Evolutionary conservation across 2,113 vertebrate genomes (phyloP).

Genomic region (Epinephelus lanceolatus): DNA sequence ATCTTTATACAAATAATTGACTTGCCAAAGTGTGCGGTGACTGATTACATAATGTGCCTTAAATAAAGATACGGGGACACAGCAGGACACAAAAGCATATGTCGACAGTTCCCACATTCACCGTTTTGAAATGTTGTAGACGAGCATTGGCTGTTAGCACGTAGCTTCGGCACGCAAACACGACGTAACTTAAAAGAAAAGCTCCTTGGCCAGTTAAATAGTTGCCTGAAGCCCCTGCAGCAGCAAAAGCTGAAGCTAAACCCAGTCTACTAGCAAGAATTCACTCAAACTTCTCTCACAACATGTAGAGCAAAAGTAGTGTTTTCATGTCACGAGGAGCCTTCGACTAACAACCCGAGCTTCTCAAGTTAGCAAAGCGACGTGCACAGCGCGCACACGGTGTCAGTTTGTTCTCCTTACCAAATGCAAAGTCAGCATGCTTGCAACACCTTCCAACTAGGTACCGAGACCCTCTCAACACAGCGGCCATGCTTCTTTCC

Average conservation of each 20-base stretch:
- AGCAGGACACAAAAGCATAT: neutral
- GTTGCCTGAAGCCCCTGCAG: neutral
- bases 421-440: slow-evolving; percentile 78
- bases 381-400: neutral
- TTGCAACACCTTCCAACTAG: slow-evolving; percentile 75
- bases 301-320: neutral
- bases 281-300: slow-evolving; percentile 36
- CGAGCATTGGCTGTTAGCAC: too few species aligned
- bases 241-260: slow-evolving; percentile 3
- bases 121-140: neutral
- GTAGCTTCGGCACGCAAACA: neutral
- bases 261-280: neutral
- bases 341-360: neutral
- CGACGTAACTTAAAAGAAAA: neutral
- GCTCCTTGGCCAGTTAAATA: neutral
- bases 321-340: neutral
- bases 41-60: slow-evolving; percentile 32
- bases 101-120: neutral
- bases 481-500: slow-evolving; percentile 86
- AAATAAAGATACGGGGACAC: neutral
- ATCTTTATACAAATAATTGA: too few species aligned
- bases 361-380: neutral
- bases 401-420: slow-evolving; percentile 69
- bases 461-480: slow-evolving; percentile 80
- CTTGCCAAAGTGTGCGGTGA: slow-evolving; percentile 1